Percentiles rank a stretch among this genome's conserved stretches.
phyloP scores from a whole-genome alignment of 2,888 invertebrate genomes.

The Tricholauxania praeusta region DNA sequence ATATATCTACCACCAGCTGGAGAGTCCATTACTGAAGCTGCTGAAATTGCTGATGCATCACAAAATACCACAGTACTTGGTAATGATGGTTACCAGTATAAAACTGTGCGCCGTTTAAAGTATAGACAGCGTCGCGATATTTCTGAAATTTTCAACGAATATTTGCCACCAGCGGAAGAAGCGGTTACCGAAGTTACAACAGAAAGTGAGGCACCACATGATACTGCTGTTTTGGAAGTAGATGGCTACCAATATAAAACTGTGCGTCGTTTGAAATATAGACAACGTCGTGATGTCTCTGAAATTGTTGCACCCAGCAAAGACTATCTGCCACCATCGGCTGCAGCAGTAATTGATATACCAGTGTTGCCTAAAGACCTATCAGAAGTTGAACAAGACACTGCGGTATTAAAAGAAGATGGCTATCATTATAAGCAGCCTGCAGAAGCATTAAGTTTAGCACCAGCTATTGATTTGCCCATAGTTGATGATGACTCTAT shows the following conservation, averaged over 20 bases:
- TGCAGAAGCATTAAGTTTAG: background rate
- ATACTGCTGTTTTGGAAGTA: conserved; percentile 48
- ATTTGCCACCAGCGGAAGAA: conserved; percentile 50
- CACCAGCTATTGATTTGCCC: background rate
- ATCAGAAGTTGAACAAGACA: conserved; percentile 44
- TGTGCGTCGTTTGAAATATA: conserved; percentile 56
- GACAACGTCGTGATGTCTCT: conserved; percentile 58
- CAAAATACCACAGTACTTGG: conserved; percentile 52
- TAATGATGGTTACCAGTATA: conserved; percentile 58
- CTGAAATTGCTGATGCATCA: conserved; percentile 38
- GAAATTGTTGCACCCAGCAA: conserved; percentile 46
- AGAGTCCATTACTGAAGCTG: conserved; percentile 43
- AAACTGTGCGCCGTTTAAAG: conserved; percentile 56
- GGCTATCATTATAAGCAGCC: conserved; percentile 35
- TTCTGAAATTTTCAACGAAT: conserved; percentile 53
- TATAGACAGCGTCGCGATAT: conserved; percentile 59
- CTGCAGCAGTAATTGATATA: conserved; percentile 46
- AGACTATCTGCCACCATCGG: conserved; percentile 52
- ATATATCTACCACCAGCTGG: conserved; percentile 48
- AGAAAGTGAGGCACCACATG: conserved; percentile 45
- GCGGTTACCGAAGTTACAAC: conserved; percentile 43
- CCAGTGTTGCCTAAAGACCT: conserved; percentile 47
- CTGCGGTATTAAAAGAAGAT: conserved; percentile 46
- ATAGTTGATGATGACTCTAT: background rate
- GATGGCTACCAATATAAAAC: conserved; percentile 58